phyloP scores from a whole-genome alignment of 2,797 vertebrate genomes.

The Tachyglossus aculeatus region DNA sequence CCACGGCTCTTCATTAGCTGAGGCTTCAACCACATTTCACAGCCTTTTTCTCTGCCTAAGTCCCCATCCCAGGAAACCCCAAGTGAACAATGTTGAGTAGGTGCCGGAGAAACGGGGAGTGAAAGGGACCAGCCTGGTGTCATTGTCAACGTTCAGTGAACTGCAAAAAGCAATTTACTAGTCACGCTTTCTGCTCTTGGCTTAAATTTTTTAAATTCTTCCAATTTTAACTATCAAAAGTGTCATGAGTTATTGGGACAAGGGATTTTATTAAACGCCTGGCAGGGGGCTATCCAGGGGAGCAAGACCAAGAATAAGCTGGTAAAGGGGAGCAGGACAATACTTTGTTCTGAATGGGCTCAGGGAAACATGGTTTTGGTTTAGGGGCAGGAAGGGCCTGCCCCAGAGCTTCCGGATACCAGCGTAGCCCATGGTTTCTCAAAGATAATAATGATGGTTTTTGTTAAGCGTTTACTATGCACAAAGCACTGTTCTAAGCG shows the following conservation, averaged over 20 bases:
- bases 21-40: neutral
- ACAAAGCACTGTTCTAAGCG: too few relatives aligned
- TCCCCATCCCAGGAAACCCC: slow-evolving; percentile 36
- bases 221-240: slow-evolving; percentile 52
- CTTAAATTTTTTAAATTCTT: slow-evolving; percentile 68
- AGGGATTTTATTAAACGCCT: slow-evolving; percentile 64
- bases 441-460: neutral
- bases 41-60: slow-evolving; percentile 13
- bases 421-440: neutral
- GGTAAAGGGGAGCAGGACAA: neutral
- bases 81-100: slow-evolving; percentile 58
- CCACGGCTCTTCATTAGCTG: neutral
- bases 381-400: neutral
- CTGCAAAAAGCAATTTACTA: slow-evolving; percentile 69
- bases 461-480: too few relatives aligned
- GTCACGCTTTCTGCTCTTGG: slow-evolving; percentile 58
- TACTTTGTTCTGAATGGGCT: slow-evolving; percentile 22
- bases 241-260: slow-evolving; percentile 48
- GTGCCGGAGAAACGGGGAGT: slow-evolving; percentile 37
- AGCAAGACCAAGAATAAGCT: neutral
- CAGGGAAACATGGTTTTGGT: slow-evolving; percentile 9
- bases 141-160: slow-evolving; percentile 66
- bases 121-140: slow-evolving; percentile 54
- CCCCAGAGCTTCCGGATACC: neutral
- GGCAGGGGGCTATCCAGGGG: slow-evolving; percentile 23